These are phyloP conservation scores for Lemur catta DNA, from an alignment of 2,797 vertebrate species.

Conservation along the genomic window DNA sequence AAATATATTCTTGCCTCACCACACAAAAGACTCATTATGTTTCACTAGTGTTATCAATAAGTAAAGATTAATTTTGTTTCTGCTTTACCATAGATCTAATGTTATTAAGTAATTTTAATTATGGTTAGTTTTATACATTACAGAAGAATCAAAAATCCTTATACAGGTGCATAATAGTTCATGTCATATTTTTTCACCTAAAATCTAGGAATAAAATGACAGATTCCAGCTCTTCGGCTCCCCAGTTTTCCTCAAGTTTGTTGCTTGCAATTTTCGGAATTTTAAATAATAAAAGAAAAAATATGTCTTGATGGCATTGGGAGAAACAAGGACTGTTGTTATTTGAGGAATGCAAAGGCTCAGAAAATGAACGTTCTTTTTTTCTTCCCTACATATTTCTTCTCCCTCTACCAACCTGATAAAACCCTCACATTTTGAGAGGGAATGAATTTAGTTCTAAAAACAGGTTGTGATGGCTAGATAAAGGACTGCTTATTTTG, in stretches of 20 bases:
- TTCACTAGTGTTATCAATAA: background rate
- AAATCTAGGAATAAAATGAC: background rate
- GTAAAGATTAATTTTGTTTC: background rate
- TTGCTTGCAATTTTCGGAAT: background rate
- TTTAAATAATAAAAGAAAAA: slow-evolving; percentile 22
- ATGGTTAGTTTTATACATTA: background rate
- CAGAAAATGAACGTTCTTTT: background rate
- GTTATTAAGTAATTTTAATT: background rate
- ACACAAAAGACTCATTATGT: background rate
- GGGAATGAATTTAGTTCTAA: slow-evolving; percentile 17
- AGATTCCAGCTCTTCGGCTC: background rate
- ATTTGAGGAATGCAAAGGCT: background rate
- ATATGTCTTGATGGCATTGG: background rate
- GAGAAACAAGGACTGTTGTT: background rate
- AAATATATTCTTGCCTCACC: background rate
- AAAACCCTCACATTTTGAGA: slow-evolving; percentile 7
- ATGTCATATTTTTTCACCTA: background rate
- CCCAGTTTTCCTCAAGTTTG: background rate
- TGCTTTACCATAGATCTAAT: background rate
- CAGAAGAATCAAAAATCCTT: background rate
- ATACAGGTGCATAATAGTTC: background rate
- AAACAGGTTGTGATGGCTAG: slow-evolving; percentile 71
- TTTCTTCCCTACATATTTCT: background rate
- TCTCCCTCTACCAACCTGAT: background rate
- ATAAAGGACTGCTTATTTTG: slow-evolving; percentile 79